These are phyloP conservation scores for Lophius piscatorius DNA, from an alignment of 2,113 vertebrate species.

Conservation along the genomic window DNA sequence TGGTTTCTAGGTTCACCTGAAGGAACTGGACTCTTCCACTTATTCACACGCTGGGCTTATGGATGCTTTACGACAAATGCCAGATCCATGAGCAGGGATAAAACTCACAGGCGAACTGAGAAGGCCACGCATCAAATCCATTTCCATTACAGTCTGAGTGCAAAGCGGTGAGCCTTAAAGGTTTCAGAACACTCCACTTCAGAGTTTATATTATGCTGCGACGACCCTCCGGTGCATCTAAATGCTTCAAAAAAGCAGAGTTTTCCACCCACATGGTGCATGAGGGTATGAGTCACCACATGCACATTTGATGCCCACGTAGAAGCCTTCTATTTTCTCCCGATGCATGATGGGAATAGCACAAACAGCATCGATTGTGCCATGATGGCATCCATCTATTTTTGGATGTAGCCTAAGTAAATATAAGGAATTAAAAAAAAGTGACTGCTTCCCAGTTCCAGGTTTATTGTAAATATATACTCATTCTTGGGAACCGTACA, in stretches of 20 bases:
- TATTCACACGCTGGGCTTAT: too few relatives aligned
- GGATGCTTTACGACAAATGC: too few relatives aligned
- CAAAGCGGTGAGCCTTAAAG: background rate
- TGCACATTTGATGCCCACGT: background rate
- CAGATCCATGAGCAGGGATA: too few relatives aligned
- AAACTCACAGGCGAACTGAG: background rate
- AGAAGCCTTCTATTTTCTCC: background rate
- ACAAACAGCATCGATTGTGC: background rate
- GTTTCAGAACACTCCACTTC: background rate
- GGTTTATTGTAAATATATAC: slow-evolving; percentile 84
- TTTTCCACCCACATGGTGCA: slow-evolving; percentile 14
- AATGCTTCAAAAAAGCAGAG: too few relatives aligned
- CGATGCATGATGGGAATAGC: background rate
- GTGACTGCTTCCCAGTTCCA: slow-evolving; percentile 55
- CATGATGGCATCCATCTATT: too few relatives aligned
- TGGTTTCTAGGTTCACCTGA: too few relatives aligned
- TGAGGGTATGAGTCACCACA: slow-evolving; percentile 32
- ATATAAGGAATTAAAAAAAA: slow-evolving; percentile 13
- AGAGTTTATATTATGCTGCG: too few relatives aligned
- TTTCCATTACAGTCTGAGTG: slow-evolving; percentile 9
- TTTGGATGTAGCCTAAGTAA: too few relatives aligned
- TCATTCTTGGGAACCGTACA: slow-evolving; percentile 73
- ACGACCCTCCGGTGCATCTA: too few relatives aligned
- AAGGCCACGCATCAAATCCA: background rate
- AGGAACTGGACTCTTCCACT: too few relatives aligned